Evolutionary conservation across 2,113 vertebrate species (phyloP), one percentile per base, ranked within the genome.

Genomic region (Salvelinus namaycush): DNA sequence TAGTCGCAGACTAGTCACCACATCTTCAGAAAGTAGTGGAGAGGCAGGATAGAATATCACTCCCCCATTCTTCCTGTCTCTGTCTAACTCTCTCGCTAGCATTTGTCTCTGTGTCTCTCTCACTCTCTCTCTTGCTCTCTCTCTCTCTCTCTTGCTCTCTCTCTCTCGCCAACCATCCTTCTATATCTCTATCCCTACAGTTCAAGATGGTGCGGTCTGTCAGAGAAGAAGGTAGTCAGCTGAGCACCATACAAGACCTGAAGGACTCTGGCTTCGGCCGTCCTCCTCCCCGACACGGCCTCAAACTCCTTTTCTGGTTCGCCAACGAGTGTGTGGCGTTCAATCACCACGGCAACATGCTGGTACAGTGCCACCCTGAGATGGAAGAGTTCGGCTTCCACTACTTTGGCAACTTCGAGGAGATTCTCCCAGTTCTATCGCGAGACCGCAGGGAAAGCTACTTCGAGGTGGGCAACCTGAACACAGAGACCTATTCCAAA

Each of bases 391-490:
- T 34, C 6, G 34, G 34, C 34, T 34, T 34, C 34, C 34, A 34
- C 34, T 34, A 34, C 34, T 34, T 34, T 34, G 34, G 34, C 34
- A 34, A 34, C 34, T 16, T 79, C 16, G 85, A 89, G 73, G 71
- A 78, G 5, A 77, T 87, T 26, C 81, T 89, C 22, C 87, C 81
- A 3, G 66, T 68, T 3, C 66, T 68, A 5, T 13, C 34, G 14
- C 13, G n/a, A 13, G 51, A 26, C 0, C 57, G 8, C 48, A 86
- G 83, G 12, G 75, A 49, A 11, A 68, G 1, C 0, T 89, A 89
- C 75, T 89, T 69, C 51, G 87, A 69, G 62, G 81, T 89, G 4
- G 87, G 87, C 13, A 89, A 89, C 75, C 73, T 34, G 34, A 34
- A 34, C 34, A 34, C 34, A 7, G 34, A 34, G 34, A 34, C 6